A percentile compares a stretch with the other conserved stretches of the same genome.
phyloP scores from a whole-genome alignment of 2,888 invertebrate genomes.

The Sinodicranocentrus sp. region DNA sequence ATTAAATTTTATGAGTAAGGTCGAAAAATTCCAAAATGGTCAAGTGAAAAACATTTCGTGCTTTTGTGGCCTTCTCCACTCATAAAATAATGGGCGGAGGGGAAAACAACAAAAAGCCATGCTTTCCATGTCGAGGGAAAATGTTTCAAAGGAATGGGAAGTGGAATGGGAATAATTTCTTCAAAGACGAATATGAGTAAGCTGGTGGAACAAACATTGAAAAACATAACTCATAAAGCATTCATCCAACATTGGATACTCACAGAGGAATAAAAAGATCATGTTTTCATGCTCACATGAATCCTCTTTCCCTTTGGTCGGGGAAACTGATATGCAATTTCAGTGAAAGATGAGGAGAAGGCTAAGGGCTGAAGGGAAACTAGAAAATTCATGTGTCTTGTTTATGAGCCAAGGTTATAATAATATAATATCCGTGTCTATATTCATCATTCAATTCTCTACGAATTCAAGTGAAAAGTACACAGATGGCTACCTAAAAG shows the following conservation, averaged over 20 bases:
- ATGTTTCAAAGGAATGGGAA: too few species aligned
- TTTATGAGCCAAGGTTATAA: not conserved
- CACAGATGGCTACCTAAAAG: not conserved
- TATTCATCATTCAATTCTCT: constrained; percentile 55
- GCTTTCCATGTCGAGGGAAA: too few species aligned
- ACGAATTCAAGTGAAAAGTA: constrained; percentile 45
- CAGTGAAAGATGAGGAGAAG: not conserved
- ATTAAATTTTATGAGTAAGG: constrained; percentile 4
- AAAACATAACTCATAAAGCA: too few species aligned
- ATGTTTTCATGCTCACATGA: constrained; percentile 6
- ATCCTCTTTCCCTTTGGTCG: not conserved
- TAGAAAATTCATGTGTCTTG: too few species aligned
- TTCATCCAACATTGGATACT: too few species aligned
- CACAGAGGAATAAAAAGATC: not conserved
- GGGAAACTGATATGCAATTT: constrained; percentile 39
- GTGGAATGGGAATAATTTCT: too few species aligned
- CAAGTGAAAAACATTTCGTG: not conserved
- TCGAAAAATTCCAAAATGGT: constrained; percentile 22
- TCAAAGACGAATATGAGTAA: too few species aligned
- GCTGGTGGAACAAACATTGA: too few species aligned
- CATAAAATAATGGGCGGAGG: too few species aligned
- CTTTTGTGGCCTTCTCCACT: too few species aligned
- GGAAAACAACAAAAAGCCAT: too few species aligned
- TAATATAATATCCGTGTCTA: constrained; percentile 8
- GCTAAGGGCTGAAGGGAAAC: too few species aligned